Evolutionary conservation across 2,797 vertebrate species (phyloP).

Genomic region (Pangasius krempfi): DNA sequence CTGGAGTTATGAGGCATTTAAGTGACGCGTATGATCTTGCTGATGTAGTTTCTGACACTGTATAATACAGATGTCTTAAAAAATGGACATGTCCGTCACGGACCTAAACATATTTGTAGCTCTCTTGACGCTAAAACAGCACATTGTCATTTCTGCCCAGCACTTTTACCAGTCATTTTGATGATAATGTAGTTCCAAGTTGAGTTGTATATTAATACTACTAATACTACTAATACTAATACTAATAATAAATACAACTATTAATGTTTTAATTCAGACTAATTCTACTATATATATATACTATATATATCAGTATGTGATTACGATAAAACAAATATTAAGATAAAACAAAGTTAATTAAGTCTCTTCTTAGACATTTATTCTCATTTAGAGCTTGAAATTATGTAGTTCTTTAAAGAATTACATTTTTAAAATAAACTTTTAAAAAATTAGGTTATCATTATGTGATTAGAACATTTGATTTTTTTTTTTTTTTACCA

Average conservation of each 20-base stretch:
- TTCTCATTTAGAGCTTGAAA: not conserved
- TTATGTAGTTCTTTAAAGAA: not conserved
- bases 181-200: not conserved
- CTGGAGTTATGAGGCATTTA: not conserved
- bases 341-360: not conserved
- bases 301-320: not conserved
- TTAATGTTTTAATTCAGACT: not conserved
- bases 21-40: not conserved
- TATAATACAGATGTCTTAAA: not conserved
- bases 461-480: no score
- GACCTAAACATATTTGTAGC: not conserved
- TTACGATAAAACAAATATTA: not conserved
- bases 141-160: not conserved
- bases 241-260: no score
- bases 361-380: not conserved
- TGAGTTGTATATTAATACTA: not conserved
- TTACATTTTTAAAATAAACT: not conserved
- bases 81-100: not conserved
- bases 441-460: not conserved
- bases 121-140: not conserved
- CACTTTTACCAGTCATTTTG: not conserved
- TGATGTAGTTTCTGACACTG: constrained; percentile 14
- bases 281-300: not conserved
- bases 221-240: no score
- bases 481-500: no score